Evolutionary conservation across 2,797 vertebrate species (phyloP), one percentile per base, ranked within the genome.

Genomic region (Amniataba percoides): DNA sequence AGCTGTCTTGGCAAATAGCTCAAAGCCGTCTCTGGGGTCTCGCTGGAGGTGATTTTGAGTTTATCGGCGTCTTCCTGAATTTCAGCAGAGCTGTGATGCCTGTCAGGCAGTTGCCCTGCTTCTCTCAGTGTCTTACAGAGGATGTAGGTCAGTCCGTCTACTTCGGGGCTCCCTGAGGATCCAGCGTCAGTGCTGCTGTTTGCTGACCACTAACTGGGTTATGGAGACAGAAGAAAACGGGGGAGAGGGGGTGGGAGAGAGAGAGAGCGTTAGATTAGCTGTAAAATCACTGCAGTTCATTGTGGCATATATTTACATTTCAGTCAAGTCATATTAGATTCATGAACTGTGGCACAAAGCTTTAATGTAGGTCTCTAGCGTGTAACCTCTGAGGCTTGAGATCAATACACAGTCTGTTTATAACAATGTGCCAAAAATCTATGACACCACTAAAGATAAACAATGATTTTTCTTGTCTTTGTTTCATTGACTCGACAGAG

Each of bases 101-200:
- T 64, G 86, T 87, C 84, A 74, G 86, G 79, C 67, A 2, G 45
- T 55, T 80, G 84, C 59, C 57, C 73, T 53, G 71, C 78, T 87
- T 88, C 83, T 83, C 45, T 70, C 61, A 2, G 71, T 39, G 80
- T 78, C 66, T 90, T 74, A 42, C 57, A 60, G 71, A 66, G 56
- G 85, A 93, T 92, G 85, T 91, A 85, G 88, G 91, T 92, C 92
- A 81, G 81, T 81, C 59, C 7, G 84, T 87, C 84, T 87, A 68
- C 86, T 88, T 82, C 31, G 4, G 80, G 61, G 12, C 74, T 92
- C 80, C 83, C 88, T 55, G 75, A 84, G 78, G 85, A 80, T 81
- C 78, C 82, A 7, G 71, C 78, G 84, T 87, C 78, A 75, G 76
- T 55, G 71, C 68, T 64, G 71, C 81, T 61, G 87, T 76, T 82